Evolutionary conservation across 2,797 vertebrate genomes (phyloP).

Genomic region (Danio albolineatus): DNA sequence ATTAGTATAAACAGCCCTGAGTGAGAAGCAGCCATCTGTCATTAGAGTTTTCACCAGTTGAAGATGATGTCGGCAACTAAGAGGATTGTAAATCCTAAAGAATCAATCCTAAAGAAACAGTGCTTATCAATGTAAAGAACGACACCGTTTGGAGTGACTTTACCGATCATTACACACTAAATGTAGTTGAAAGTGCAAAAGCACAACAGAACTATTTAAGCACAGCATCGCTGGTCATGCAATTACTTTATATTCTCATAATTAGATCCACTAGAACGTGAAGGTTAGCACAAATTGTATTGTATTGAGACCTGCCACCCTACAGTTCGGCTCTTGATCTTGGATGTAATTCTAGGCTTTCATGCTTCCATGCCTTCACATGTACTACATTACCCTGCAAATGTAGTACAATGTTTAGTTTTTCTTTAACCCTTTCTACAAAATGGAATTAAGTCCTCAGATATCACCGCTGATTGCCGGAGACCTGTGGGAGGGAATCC

Average conservation of each 20-base stretch:
- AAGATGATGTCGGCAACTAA: too few species aligned
- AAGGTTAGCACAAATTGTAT: background rate
- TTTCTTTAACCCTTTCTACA: slow-evolving; percentile 34
- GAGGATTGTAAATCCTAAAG: too few species aligned
- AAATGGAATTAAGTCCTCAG: slow-evolving; percentile 24
- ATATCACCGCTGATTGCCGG: slow-evolving; percentile 32
- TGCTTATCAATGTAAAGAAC: too few species aligned
- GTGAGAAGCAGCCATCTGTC: too few species aligned
- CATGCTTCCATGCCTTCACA: background rate
- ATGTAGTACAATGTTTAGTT: slow-evolving; percentile 17
- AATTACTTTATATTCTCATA: background rate
- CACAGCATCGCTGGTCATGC: background rate
- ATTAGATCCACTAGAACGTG: background rate
- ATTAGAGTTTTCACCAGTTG: too few species aligned
- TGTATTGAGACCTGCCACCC: background rate
- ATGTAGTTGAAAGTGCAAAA: background rate
- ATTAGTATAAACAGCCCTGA: too few species aligned
- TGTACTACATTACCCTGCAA: slow-evolving; percentile 1
- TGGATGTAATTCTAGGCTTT: slow-evolving; percentile 3
- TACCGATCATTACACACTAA: too few species aligned
- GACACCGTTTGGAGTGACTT: too few species aligned
- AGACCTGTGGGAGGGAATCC: slow-evolving; percentile 34
- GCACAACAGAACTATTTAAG: background rate
- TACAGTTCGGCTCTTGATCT: slow-evolving; percentile 20
- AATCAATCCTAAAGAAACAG: too few species aligned